Percentiles rank a stretch among this genome's conserved stretches.
Conservation (phyloP, 1,140 invertebrate species). For the Trichonephila inaurata region DNA sequence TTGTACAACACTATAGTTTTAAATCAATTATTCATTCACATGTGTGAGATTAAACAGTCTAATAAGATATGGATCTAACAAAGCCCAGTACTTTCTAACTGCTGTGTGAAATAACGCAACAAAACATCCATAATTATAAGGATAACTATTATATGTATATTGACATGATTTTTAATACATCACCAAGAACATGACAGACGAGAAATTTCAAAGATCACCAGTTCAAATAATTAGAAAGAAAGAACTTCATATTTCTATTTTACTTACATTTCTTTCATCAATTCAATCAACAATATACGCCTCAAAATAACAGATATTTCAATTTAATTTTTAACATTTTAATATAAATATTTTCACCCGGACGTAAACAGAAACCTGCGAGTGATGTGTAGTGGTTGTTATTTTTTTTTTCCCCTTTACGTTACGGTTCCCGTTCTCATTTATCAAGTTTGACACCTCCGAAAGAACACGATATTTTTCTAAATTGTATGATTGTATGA, state of each 20-base stretch:
- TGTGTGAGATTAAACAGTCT: no score
- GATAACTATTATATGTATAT: no score
- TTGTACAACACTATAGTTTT: no score
- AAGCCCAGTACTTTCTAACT: no score
- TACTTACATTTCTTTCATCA: background rate
- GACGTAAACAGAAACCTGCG: conserved; percentile 10
- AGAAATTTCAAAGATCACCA: background rate
- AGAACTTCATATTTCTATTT: background rate
- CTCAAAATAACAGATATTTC: background rate
- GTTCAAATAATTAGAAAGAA: background rate
- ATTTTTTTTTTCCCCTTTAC: conserved; percentile 11
- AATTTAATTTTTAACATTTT: background rate
- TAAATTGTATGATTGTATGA: no score
- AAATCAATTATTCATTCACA: no score
- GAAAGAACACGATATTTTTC: background rate
- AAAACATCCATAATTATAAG: no score
- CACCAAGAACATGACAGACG: background rate
- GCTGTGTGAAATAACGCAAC: no score
- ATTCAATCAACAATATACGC: background rate
- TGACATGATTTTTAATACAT: no score
- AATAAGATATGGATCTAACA: no score
- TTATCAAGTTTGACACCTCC: background rate
- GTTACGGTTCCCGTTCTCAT: background rate
- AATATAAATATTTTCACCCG: background rate
- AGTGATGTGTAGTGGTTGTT: conserved; percentile 40